Evolutionary conservation across 2,113 vertebrate genomes (phyloP).

Genomic region (Motacilla tschutschensis): DNA sequence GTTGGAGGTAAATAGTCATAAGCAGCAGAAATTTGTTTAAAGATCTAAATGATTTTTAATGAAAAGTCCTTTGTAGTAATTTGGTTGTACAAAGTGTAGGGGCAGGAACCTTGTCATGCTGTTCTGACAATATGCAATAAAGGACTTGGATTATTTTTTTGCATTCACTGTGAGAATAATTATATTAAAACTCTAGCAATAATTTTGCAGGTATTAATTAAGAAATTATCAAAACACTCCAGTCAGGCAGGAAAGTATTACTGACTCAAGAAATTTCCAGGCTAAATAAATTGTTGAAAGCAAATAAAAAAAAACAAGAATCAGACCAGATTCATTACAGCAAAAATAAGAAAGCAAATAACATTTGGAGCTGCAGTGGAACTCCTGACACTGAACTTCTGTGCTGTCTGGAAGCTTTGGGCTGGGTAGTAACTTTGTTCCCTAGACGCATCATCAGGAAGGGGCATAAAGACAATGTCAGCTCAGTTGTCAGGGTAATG

Average conservation of each 20-base stretch:
- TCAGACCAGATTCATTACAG: background rate
- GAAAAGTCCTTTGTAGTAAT: background rate
- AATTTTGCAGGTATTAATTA: background rate
- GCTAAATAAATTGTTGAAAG: background rate
- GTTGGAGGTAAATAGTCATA: background rate
- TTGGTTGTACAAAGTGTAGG: background rate
- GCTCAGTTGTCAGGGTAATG: background rate
- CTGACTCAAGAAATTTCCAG: background rate
- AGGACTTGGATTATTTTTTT: slow-evolving; percentile 16
- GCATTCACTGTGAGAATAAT: background rate
- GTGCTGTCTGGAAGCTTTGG: background rate
- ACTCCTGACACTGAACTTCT: background rate
- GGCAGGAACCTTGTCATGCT: background rate
- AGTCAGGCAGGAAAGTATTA: background rate
- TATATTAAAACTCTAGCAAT: background rate
- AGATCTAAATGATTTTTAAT: background rate
- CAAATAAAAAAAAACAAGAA: background rate
- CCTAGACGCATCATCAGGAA: background rate
- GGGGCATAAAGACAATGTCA: background rate
- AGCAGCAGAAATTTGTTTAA: background rate
- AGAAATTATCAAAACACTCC: background rate
- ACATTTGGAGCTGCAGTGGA: background rate
- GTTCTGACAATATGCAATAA: background rate
- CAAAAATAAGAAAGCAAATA: background rate
- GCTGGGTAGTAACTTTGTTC: background rate